Percentiles rank a stretch among this genome's conserved stretches.
phyloP scores from a whole-genome alignment of 2,888 invertebrate genomes.

The Neuroscelio doddi region DNA sequence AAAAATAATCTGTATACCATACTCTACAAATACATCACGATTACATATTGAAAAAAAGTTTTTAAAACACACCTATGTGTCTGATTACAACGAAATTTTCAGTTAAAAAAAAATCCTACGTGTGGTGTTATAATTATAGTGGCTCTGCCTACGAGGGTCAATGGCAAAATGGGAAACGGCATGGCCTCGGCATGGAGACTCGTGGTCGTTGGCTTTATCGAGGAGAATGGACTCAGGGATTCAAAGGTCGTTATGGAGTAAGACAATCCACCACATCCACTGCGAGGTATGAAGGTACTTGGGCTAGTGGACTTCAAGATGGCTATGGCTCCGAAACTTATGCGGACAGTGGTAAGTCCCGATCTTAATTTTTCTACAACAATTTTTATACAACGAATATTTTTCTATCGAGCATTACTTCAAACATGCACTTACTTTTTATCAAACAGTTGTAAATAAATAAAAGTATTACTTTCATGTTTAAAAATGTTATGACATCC shows the following conservation, averaged over 20 bases:
- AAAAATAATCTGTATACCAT: too few species aligned
- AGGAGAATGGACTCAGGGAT: constrained; percentile 99
- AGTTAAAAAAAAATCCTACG: neutral
- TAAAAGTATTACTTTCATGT: too few species aligned
- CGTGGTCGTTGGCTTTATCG: constrained; percentile 98
- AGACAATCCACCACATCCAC: constrained; percentile 95
- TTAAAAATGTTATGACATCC: too few species aligned
- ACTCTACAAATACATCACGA: too few species aligned
- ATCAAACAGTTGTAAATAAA: too few species aligned
- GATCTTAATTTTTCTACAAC: too few species aligned
- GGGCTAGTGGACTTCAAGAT: constrained; percentile 99
- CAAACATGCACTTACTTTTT: too few species aligned
- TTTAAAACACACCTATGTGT: too few species aligned
- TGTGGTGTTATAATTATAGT: constrained; percentile 73
- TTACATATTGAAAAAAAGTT: too few species aligned
- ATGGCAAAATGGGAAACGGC: constrained; percentile 99
- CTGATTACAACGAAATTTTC: too few species aligned
- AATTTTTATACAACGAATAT: too few species aligned
- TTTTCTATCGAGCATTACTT: too few species aligned
- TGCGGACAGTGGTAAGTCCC: constrained; percentile 98
- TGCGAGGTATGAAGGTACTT: constrained; percentile 97
- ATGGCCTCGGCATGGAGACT: constrained; percentile 97
- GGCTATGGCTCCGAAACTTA: constrained; percentile 99
- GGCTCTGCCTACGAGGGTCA: constrained; percentile 98
- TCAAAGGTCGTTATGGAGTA: constrained; percentile 98